These are phyloP conservation scores for Clunio marinus DNA, from an alignment of 2,888 invertebrate genomes.

Conservation along the genomic window DNA sequence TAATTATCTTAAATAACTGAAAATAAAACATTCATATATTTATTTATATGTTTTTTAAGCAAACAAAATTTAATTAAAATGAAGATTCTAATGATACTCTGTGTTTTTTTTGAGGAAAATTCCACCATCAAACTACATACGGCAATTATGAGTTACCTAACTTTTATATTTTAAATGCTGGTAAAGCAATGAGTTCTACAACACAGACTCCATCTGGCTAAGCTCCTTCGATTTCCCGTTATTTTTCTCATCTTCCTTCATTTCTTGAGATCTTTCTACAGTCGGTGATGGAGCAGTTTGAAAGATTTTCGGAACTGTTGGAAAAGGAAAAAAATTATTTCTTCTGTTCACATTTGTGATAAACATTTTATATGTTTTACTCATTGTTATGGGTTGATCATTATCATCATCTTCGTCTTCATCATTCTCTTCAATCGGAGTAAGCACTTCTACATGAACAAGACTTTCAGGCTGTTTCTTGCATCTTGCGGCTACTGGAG, in stretches of 20 bases:
- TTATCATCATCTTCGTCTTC: conserved; percentile 71
- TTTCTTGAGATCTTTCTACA: conserved; percentile 37
- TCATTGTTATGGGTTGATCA: conserved; percentile 68
- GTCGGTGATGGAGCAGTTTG: conserved; percentile 69
- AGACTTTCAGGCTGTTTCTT: conserved; percentile 58
- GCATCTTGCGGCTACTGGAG: conserved; percentile 65
- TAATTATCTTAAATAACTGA: too few relatives aligned
- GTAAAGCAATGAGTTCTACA: too few relatives aligned
- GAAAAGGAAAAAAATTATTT: neutral
- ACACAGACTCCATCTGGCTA: conserved; percentile 24
- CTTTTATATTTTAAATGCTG: too few relatives aligned
- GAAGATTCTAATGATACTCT: too few relatives aligned
- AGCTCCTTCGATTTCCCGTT: conserved; percentile 13
- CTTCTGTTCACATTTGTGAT: too few relatives aligned
- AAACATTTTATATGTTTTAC: too few relatives aligned
- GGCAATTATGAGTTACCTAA: too few relatives aligned
- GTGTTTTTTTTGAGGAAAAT: too few relatives aligned
- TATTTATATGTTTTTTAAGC: too few relatives aligned
- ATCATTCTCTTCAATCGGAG: conserved; percentile 81
- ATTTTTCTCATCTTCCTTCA: neutral
- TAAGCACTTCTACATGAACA: conserved; percentile 65
- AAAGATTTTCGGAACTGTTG: conserved; percentile 67
- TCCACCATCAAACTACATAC: too few relatives aligned
- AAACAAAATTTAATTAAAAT: too few relatives aligned
- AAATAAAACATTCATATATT: too few relatives aligned